These are phyloP conservation scores for Acanthornis magna DNA, from an alignment of 2,797 vertebrate species.

Conservation along the genomic window DNA sequence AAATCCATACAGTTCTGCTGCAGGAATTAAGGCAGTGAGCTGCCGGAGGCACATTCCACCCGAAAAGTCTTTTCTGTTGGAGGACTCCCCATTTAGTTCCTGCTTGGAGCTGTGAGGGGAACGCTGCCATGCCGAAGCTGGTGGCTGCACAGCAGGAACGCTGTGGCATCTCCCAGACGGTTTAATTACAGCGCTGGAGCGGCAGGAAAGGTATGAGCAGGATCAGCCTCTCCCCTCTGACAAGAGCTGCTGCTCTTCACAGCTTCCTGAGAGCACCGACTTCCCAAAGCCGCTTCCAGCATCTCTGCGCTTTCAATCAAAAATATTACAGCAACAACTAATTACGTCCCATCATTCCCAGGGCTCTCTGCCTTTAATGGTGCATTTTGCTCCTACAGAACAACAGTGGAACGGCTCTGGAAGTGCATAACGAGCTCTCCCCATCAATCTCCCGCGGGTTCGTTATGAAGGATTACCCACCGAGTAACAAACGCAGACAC, in stretches of 20 bases:
- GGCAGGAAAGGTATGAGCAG: not conserved
- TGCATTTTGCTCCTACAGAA: constrained; percentile 27
- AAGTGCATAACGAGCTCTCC: constrained; percentile 30
- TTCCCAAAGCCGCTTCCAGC: not conserved
- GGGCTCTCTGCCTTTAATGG: constrained; percentile 54
- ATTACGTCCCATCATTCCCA: constrained; percentile 55
- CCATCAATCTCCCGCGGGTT: constrained; percentile 54
- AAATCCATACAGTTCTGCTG: not conserved
- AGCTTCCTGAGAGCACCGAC: not conserved
- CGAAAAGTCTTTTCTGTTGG: not conserved
- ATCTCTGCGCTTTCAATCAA: constrained; percentile 57
- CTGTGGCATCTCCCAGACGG: not conserved
- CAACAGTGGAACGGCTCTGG: not conserved
- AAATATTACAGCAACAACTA: constrained; percentile 70
- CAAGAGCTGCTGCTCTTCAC: not conserved
- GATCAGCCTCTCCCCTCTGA: not conserved
- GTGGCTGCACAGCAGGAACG: not conserved
- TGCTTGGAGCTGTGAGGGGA: not conserved
- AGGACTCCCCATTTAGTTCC: not conserved
- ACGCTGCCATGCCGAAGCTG: rapidly evolving
- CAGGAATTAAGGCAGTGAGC: not conserved
- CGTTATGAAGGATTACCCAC: constrained; percentile 43
- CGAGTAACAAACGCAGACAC: constrained; percentile 3
- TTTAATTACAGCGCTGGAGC: not conserved
- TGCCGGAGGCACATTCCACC: not conserved